Evolutionary conservation across 2,113 vertebrate species (phyloP).

Genomic region (Ameiurus melas): DNA sequence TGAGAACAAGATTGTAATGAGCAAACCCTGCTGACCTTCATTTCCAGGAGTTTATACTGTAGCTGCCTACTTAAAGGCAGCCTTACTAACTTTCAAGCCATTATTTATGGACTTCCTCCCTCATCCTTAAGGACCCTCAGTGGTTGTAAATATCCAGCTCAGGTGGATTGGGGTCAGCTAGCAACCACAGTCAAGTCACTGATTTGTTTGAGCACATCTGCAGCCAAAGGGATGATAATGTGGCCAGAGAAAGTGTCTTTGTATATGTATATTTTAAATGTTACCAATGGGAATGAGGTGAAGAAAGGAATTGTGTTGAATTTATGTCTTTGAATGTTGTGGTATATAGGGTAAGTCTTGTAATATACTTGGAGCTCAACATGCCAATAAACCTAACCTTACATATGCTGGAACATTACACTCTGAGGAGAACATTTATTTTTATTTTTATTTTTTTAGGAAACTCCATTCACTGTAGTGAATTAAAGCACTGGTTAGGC

Average conservation of each 20-base stretch:
- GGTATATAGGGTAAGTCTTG: neutral
- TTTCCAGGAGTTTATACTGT: neutral
- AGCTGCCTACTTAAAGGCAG: neutral
- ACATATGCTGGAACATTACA: neutral
- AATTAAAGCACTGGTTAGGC: neutral
- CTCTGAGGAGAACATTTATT: neutral
- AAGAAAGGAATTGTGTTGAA: neutral
- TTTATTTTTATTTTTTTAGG: neutral
- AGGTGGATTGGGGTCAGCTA: constrained; percentile 13
- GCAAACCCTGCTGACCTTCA: neutral
- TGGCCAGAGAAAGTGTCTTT: neutral
- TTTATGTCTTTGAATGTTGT: neutral
- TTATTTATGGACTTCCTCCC: constrained; percentile 20
- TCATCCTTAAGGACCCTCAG: neutral
- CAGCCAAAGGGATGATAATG: neutral
- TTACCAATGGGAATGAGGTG: neutral
- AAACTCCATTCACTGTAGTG: neutral
- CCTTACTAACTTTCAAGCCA: neutral
- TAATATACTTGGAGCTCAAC: neutral
- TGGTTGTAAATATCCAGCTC: constrained; percentile 14
- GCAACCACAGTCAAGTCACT: neutral
- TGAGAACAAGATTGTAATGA: neutral
- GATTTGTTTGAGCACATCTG: neutral
- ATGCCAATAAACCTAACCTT: neutral
- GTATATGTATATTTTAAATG: neutral